Conservation (phyloP, 92 coral and sea anemone genomes). For the Ricordea florida region DNA sequence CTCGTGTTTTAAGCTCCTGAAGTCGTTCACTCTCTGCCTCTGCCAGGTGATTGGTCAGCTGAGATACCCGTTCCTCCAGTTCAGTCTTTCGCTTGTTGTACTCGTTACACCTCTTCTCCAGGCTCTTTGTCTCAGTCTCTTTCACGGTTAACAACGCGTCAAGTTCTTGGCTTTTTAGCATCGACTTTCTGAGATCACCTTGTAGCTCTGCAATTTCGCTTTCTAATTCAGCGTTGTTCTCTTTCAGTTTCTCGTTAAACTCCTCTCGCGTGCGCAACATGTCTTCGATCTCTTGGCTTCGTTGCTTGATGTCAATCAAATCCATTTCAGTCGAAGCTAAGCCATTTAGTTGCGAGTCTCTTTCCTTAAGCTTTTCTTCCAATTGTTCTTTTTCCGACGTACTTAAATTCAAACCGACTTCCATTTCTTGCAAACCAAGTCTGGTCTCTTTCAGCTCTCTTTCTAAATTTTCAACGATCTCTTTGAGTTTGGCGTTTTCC, state of each 20-base stretch:
- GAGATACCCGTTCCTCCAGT: conserved; percentile 38
- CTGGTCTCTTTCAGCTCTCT: conserved; percentile 44
- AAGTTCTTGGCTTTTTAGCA: conserved; percentile 65
- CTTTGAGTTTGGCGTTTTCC: conserved; percentile 22
- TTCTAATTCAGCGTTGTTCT: conserved; percentile 75
- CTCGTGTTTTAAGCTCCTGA: conserved; percentile 50
- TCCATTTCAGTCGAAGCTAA: conserved; percentile 81
- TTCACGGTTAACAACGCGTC: conserved; percentile 73
- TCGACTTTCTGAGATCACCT: conserved; percentile 56
- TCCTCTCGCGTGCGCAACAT: conserved; percentile 78
- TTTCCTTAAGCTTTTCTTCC: conserved; percentile 66
- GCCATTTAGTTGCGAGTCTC: conserved; percentile 59
- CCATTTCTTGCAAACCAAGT: conserved; percentile 48
- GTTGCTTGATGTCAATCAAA: conserved; percentile 67
- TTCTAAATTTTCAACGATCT: conserved; percentile 29
- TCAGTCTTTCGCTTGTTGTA: conserved; percentile 45
- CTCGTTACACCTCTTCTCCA: conserved; percentile 64
- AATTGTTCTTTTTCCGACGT: conserved; percentile 64
- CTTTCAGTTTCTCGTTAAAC: conserved; percentile 59
- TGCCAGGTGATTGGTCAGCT: conserved; percentile 49
- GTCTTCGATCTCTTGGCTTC: conserved; percentile 78
- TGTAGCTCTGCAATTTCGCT: conserved; percentile 73
- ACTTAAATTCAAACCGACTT: conserved; percentile 54
- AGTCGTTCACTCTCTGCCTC: conserved; percentile 40
- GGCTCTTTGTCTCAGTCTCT: conserved; percentile 66